A percentile compares a stretch with the other conserved stretches of the same genome.
Conservation (phyloP, 2,888 invertebrate genomes). For the Aspidiotus destructor region DNA sequence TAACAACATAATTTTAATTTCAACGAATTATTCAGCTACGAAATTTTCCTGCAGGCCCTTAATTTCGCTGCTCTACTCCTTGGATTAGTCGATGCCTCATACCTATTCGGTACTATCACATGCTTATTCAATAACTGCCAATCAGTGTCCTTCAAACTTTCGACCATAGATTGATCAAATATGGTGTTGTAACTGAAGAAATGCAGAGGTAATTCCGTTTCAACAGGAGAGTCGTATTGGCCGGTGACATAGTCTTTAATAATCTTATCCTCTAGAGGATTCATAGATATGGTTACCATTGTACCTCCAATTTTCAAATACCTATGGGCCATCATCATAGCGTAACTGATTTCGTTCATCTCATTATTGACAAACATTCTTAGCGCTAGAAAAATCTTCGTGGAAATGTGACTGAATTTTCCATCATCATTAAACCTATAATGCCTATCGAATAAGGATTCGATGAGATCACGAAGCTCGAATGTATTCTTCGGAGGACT, state of each 20-base stretch:
- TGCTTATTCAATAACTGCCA: conserved; percentile 76
- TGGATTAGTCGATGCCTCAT: conserved; percentile 70
- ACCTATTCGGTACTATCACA: conserved; percentile 60
- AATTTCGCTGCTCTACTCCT: conserved; percentile 81
- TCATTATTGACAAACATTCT: conserved; percentile 95
- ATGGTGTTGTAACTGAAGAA: conserved; percentile 56
- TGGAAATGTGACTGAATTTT: conserved; percentile 69
- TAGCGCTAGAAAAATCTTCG: conserved; percentile 86
- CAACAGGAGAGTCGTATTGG: conserved; percentile 44
- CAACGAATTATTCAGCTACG: conserved; percentile 21
- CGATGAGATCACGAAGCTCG: conserved; percentile 67
- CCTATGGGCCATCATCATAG: conserved; percentile 63
- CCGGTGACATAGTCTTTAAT: conserved; percentile 81
- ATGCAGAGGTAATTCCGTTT: conserved; percentile 62
- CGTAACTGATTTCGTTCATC: conserved; percentile 87
- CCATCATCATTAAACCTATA: conserved; percentile 62
- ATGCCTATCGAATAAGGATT: conserved; percentile 51
- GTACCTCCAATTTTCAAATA: conserved; percentile 69
- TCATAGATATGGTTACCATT: conserved; percentile 76
- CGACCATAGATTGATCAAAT: conserved; percentile 47
- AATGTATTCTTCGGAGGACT: conserved; percentile 68
- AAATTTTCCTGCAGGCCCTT: conserved; percentile 66
- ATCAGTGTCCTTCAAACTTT: conserved; percentile 52
- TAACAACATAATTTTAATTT: too few species aligned
- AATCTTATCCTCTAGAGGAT: conserved; percentile 87